phyloP scores from a whole-genome alignment of 2,113 vertebrate genomes.

The Cricetomys ansorgei region DNA sequence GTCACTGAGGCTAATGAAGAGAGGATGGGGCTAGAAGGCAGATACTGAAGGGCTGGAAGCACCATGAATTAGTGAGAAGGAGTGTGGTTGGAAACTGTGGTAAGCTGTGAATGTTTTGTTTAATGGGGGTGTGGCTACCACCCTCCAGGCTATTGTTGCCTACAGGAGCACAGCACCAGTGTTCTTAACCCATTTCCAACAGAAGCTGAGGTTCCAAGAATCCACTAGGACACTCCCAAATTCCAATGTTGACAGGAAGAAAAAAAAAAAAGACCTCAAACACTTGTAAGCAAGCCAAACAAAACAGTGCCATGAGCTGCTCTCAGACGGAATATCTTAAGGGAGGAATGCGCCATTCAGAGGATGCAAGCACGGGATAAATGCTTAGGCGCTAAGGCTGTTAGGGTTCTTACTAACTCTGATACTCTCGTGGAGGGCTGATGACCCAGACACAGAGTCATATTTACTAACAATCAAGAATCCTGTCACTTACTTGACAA shows the following conservation, averaged over 20 bases:
- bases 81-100: neutral
- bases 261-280: neutral
- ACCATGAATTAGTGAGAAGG: no score
- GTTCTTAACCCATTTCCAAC: neutral
- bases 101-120: neutral
- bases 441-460: no score
- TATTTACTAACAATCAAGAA: neutral
- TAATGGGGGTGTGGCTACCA: neutral
- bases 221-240: neutral
- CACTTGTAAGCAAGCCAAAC: neutral
- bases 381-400: no score
- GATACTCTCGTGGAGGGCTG: neutral
- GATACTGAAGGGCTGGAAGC: neutral
- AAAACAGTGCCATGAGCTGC: neutral
- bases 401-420: neutral
- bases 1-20: neutral
- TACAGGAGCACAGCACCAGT: neutral
- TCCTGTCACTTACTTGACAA: neutral
- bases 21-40: neutral
- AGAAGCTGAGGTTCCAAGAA: constrained; percentile 16
- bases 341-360: no score
- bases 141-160: neutral
- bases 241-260: neutral
- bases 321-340: neutral
- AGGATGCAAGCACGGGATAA: neutral